These are phyloP conservation scores for Sakesphorus luctuosus DNA, from an alignment of 2,113 vertebrate genomes.

Conservation along the genomic window DNA sequence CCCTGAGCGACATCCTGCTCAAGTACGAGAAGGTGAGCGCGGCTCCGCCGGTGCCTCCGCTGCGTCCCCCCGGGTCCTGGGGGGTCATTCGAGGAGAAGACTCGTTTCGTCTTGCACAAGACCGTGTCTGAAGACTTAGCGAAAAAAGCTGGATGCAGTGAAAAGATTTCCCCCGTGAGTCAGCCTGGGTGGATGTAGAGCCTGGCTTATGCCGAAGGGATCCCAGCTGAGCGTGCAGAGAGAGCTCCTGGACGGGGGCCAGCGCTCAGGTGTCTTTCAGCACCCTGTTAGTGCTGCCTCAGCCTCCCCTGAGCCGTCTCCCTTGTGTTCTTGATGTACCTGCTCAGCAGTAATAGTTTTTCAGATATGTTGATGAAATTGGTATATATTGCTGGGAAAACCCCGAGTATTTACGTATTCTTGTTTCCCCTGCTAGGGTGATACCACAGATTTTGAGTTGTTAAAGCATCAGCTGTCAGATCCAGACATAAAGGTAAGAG, in stretches of 20 bases:
- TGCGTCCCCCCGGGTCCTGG: no score
- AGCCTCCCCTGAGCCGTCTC: neutral
- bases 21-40: slow-evolving; percentile 83
- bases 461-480: slow-evolving; percentile 91
- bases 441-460: slow-evolving; percentile 87
- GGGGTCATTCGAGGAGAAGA: fast-evolving
- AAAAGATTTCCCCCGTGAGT: neutral
- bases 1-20: slow-evolving; percentile 81
- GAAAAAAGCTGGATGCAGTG: neutral
- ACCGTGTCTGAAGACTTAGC: neutral
- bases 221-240: neutral
- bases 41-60: neutral
- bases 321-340: neutral
- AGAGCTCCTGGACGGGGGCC: neutral
- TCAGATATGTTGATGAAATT: fast-evolving
- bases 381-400: neutral
- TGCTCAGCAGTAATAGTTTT: fast-evolving
- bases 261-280: fast-evolving
- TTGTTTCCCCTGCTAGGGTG: slow-evolving; percentile 77
- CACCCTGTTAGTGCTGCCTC: neutral
- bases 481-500: slow-evolving; percentile 93
- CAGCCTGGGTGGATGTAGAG: neutral
- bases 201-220: neutral
- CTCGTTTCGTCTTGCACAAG: neutral
- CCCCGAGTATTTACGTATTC: fast-evolving